These are phyloP conservation scores for Hoplias malabaricus DNA, from an alignment of 2,113 vertebrate genomes.

Conservation along the genomic window DNA sequence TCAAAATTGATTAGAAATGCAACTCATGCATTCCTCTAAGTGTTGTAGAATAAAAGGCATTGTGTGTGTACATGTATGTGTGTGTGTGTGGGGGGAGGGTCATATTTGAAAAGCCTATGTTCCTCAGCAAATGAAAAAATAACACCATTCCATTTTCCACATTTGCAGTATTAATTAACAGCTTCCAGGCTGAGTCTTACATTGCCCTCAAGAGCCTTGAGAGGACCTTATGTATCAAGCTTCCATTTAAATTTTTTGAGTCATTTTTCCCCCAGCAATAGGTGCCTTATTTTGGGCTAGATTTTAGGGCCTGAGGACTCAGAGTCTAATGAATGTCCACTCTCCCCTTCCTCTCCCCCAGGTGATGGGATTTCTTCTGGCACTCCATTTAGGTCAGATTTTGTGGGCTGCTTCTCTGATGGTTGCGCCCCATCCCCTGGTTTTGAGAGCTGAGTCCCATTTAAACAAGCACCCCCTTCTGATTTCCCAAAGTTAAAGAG, in stretches of 20 bases:
- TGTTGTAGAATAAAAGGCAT: constrained; percentile 74
- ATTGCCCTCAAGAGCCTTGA: constrained; percentile 45
- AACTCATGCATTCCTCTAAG: constrained; percentile 79
- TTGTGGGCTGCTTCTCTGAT: constrained; percentile 68
- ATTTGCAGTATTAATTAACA: constrained; percentile 41
- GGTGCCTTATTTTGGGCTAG: constrained; percentile 47
- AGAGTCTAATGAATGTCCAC: constrained; percentile 66
- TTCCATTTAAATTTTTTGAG: constrained; percentile 21
- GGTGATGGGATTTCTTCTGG: constrained; percentile 76
- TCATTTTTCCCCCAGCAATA: constrained; percentile 18
- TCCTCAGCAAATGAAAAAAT: constrained; percentile 49
- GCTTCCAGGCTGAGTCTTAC: constrained; percentile 48
- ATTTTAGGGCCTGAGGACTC: constrained; percentile 68
- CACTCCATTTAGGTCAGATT: constrained; percentile 78
- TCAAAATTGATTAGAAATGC: constrained; percentile 71
- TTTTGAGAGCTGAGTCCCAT: constrained; percentile 72
- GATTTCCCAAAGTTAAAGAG: constrained; percentile 91
- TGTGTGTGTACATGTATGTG: constrained; percentile 45
- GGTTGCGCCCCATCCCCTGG: constrained; percentile 57
- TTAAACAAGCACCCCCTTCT: constrained; percentile 77
- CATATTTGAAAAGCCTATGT: constrained; percentile 58
- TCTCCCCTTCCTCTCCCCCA: constrained; percentile 66
- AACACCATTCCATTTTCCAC: constrained; percentile 31
- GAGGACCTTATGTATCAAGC: constrained; percentile 43
- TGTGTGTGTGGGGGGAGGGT: constrained; percentile 38